phyloP scores from a whole-genome alignment of 2,113 vertebrate species.

The Mus spicilegus region DNA sequence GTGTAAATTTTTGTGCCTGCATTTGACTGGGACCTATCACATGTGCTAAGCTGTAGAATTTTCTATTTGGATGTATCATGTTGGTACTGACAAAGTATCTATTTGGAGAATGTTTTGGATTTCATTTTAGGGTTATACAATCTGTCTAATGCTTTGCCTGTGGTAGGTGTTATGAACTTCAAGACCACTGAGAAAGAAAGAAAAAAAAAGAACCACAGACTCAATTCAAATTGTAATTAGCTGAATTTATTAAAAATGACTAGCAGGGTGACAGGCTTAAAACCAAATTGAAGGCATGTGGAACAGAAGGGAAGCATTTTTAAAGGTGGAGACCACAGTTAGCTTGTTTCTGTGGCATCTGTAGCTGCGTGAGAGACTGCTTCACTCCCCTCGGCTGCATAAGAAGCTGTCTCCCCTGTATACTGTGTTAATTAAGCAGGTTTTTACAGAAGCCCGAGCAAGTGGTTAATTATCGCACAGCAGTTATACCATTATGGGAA shows the following conservation, averaged over 20 bases:
- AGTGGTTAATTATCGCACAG: not conserved
- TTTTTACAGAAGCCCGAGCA: not conserved
- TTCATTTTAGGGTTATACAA: not conserved
- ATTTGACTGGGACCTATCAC: not conserved
- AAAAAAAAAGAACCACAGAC: not conserved
- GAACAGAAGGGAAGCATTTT: not conserved
- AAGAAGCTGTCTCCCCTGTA: not conserved
- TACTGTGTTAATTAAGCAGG: not conserved
- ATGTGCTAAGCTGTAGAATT: not conserved
- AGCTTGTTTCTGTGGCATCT: not conserved
- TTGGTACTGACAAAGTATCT: not conserved
- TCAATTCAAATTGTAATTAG: not conserved
- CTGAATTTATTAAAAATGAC: not conserved
- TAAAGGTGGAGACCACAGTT: not conserved
- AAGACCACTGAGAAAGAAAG: not conserved
- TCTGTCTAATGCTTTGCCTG: slow-evolving; percentile 30
- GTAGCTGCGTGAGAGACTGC: not conserved
- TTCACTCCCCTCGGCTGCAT: not conserved
- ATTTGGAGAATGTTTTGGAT: not conserved
- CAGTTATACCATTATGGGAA: not conserved
- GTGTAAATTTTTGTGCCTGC: not conserved
- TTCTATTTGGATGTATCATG: not conserved
- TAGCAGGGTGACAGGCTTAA: not conserved
- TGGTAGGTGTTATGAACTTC: not conserved
- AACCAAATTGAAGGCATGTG: not conserved